phyloP scores from a whole-genome alignment of 2,113 vertebrate species.

The Notiomystis cincta region DNA sequence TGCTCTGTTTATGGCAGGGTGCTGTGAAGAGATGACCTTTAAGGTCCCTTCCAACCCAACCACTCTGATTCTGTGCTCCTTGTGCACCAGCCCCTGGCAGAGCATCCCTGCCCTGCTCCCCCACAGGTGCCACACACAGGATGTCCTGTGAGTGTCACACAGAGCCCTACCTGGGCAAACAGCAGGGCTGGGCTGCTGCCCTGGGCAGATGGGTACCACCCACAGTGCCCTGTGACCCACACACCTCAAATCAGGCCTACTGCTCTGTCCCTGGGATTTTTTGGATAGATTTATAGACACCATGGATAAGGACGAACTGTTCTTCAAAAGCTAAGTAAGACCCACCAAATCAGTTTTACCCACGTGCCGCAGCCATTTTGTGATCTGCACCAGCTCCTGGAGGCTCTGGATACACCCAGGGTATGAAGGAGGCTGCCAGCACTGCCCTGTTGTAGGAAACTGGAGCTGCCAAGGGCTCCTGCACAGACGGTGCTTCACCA shows the following conservation, averaged over 20 bases:
- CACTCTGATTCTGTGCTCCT: not conserved
- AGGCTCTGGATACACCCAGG: rapidly evolving
- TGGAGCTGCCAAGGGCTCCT: not conserved
- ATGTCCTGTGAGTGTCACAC: not conserved
- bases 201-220: not conserved
- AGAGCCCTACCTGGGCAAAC: not conserved
- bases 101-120: not conserved
- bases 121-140: rapidly evolving
- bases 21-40: not conserved
- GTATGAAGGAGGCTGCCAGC: not conserved
- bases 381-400: not conserved
- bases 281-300: not conserved
- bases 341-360: not conserved
- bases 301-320: not conserved
- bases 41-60: not conserved
- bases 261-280: not conserved
- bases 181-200: not conserved
- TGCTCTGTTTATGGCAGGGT: not conserved
- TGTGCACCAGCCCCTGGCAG: not conserved
- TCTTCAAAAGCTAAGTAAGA: not conserved
- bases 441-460: not conserved
- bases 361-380: rapidly evolving
- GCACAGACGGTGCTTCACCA: not conserved
- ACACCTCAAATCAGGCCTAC: not conserved
- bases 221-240: not conserved